These are phyloP conservation scores for Lordiphosa collinella DNA, from an alignment of 1,140 invertebrate genomes.

Conservation along the genomic window DNA sequence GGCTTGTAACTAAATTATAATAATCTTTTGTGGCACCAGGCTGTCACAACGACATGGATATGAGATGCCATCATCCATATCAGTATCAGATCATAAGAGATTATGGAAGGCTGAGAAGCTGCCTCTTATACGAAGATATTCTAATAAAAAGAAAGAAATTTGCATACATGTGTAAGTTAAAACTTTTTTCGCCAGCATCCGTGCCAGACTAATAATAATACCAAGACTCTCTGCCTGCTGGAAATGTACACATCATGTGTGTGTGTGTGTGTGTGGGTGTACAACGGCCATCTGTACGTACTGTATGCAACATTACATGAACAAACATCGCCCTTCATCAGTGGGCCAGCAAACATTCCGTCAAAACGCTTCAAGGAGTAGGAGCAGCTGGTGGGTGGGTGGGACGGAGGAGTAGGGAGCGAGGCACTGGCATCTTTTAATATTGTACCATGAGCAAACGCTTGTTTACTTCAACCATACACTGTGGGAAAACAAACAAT, in stretches of 20 bases:
- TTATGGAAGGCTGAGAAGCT: constrained; percentile 35
- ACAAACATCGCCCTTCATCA: constrained; percentile 33
- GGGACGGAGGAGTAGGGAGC: background rate
- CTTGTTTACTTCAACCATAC: constrained; percentile 31
- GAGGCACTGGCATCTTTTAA: constrained; percentile 41
- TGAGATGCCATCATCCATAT: constrained; percentile 54
- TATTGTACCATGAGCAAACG: constrained; percentile 36
- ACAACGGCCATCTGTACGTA: constrained; percentile 3
- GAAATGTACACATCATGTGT: constrained; percentile 5
- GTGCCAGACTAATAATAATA: constrained; percentile 50
- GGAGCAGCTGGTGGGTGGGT: background rate
- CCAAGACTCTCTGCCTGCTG: constrained; percentile 1
- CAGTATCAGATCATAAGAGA: constrained; percentile 65
- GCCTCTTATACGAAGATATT: constrained; percentile 39
- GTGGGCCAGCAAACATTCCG: constrained; percentile 2
- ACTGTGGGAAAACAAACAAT: constrained; percentile 13
- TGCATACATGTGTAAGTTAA: constrained; percentile 59
- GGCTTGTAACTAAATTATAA: constrained; percentile 56
- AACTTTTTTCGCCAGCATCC: constrained; percentile 27
- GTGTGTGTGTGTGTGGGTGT: constrained; percentile 19
- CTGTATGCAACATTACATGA: constrained; percentile 53
- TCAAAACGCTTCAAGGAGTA: constrained; percentile 5
- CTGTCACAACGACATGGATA: constrained; percentile 17
- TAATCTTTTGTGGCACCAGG: constrained; percentile 47
- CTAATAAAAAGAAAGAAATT: constrained; percentile 66